phyloP scores from a whole-genome alignment of 1,140 invertebrate species.

The Diachasmimorpha longicaudata region DNA sequence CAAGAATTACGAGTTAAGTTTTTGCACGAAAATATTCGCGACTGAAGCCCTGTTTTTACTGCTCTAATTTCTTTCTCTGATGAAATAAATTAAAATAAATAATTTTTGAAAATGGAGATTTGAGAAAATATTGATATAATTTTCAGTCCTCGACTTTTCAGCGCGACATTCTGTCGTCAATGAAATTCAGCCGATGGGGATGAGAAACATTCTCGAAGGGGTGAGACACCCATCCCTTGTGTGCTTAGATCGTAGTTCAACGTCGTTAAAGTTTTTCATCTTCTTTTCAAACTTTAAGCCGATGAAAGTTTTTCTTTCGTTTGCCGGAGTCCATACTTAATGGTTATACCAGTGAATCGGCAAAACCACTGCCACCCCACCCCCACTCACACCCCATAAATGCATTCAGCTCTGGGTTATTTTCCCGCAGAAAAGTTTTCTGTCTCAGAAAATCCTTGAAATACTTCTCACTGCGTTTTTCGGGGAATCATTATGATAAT shows the following conservation, averaged over 20 bases:
- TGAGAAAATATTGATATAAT: too few relatives aligned
- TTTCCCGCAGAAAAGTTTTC: background rate
- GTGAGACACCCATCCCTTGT: background rate
- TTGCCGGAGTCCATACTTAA: conserved; percentile 7
- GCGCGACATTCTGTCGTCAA: background rate
- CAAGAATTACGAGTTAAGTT: conserved; percentile 24
- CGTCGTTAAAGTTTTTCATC: conserved; percentile 60
- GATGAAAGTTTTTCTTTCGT: conserved; percentile 51
- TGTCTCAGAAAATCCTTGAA: background rate
- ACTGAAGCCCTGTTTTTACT: background rate
- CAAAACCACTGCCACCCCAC: conserved; percentile 14
- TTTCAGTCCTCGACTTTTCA: background rate
- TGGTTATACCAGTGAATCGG: conserved; percentile 1
- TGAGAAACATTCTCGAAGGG: background rate
- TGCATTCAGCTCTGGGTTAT: conserved; percentile 37
- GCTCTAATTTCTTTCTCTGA: background rate
- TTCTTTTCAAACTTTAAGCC: conserved; percentile 54
- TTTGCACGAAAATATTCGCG: background rate
- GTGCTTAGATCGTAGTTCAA: conserved; percentile 44
- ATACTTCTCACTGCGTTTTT: background rate
- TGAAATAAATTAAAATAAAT: background rate
- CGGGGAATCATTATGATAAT: background rate
- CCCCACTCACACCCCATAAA: conserved; percentile 51
- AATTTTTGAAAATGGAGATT: background rate
- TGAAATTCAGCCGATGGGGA: background rate